Evolutionary conservation across 2,888 invertebrate genomes (phyloP), one percentile per base, ranked within the genome.

Genomic region (Luperina testacea): DNA sequence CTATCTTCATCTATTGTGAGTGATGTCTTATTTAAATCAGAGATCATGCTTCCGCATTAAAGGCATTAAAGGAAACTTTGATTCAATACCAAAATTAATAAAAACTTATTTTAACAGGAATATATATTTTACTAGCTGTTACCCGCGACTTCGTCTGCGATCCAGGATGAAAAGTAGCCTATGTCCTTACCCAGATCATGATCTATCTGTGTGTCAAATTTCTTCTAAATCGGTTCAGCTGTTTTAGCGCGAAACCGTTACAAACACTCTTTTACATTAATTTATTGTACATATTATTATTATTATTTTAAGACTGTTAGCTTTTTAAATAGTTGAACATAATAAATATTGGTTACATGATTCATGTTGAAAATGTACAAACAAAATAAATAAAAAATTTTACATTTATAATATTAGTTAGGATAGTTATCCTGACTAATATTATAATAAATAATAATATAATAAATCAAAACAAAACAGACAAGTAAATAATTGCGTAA

Each of bases 401-500:
- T 57, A 57, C 20, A 57, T 24, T 24, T 57, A 9, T 9, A 57
- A 24, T 8, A 53, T 8, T 24, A 57, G 57, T 24, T 53, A 24
- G 53, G 2, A 53, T 53, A 57, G 24, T 3, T 59, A 32, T 32
- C 32, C 32, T 32, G 32, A 32, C 32, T 32, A 32, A 32, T 32
- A 32, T 32, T 32, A 32, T 32, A 32, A 32, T 32, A 32, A 32
- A 32, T 32, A 32, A 32, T 32, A 32, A 1, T 32, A 32, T 32
- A 32, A 32, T 32, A 38, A 32, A 69, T 42, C 4, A 59, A 59
- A 51, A 42, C 20, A 59, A 65, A 38, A 57, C 11, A 42, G 7
- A 51, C 32, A 2, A n/a, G 17, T n/a, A 63, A 48, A 13, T 65
- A 78, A 78, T 65, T 78, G 3, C 64, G 32, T 20, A 53, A 32